Evolutionary conservation across 2,113 vertebrate species (phyloP).

Genomic region (Prunella himalayana): DNA sequence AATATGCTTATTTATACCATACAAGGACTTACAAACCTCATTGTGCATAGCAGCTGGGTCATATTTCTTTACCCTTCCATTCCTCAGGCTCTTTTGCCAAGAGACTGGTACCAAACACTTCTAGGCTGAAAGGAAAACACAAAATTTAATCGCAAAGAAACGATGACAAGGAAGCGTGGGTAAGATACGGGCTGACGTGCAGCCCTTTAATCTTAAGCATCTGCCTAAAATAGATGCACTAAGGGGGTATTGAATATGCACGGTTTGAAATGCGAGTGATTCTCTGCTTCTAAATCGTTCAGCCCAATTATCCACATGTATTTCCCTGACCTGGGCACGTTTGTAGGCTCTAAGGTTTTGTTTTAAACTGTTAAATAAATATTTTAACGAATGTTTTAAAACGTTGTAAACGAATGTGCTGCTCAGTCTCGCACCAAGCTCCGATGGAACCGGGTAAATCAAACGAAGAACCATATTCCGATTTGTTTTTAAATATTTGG

Average conservation of each 20-base stretch:
- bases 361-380: neutral
- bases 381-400: constrained; percentile 38
- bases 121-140: constrained; percentile 44
- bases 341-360: neutral
- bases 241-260: neutral
- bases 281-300: neutral
- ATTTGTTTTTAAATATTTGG: neutral
- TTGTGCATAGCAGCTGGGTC: constrained; percentile 54
- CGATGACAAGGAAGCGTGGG: constrained; percentile 25
- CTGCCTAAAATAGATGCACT: constrained; percentile 4
- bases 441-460: neutral
- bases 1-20: constrained; percentile 63
- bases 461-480: neutral
- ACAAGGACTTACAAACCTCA: constrained; percentile 63
- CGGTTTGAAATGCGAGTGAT: neutral
- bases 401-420: neutral
- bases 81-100: constrained; percentile 51
- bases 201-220: constrained; percentile 10
- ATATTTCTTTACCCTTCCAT: constrained; percentile 49
- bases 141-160: constrained; percentile 44
- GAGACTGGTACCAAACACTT: constrained; percentile 36
- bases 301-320: neutral
- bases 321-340: neutral
- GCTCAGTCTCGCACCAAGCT: neutral
- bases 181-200: constrained; percentile 6